These are phyloP conservation scores for Sesia apiformis DNA, from an alignment of 2,888 invertebrate species.

Conservation along the genomic window DNA sequence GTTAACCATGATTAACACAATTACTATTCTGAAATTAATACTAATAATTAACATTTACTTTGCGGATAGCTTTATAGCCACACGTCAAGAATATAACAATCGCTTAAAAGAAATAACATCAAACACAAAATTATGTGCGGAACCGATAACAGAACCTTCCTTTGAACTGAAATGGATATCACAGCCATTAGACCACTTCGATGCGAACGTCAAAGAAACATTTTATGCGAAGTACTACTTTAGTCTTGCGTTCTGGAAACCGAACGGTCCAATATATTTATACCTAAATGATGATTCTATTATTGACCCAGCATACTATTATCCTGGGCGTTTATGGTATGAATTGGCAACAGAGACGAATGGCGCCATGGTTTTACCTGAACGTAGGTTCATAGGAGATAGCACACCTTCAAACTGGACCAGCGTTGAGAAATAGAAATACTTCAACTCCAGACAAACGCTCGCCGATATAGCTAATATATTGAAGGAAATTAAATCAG, in stretches of 20 bases:
- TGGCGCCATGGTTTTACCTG: constrained; percentile 48
- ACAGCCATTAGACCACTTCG: constrained; percentile 52
- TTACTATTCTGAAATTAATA: no score
- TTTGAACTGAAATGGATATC: no score
- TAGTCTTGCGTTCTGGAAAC: constrained; percentile 38
- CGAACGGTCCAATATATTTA: constrained; percentile 43
- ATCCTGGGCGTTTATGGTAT: constrained; percentile 32
- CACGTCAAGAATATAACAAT: no score
- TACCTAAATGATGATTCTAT: constrained; percentile 46
- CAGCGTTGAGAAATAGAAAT: constrained; percentile 35
- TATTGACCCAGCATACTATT: constrained; percentile 32
- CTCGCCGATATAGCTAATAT: constrained; percentile 47
- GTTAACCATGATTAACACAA: no score
- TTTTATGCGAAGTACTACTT: constrained; percentile 57
- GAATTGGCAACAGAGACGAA: constrained; percentile 54
- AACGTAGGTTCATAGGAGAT: constrained; percentile 57
- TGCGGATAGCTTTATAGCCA: no score
- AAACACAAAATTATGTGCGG: no score
- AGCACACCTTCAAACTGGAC: constrained; percentile 44
- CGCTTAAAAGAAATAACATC: no score
- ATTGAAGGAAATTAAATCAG: constrained; percentile 28
- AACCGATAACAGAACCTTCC: no score
- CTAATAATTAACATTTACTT: no score
- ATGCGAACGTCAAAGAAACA: constrained; percentile 28
- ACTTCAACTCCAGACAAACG: constrained; percentile 47